A percentile compares a stretch with the other conserved stretches of the same genome.
Evolutionary conservation across 2,113 vertebrate genomes (phyloP).

Genomic region (Mugil cephalus): DNA sequence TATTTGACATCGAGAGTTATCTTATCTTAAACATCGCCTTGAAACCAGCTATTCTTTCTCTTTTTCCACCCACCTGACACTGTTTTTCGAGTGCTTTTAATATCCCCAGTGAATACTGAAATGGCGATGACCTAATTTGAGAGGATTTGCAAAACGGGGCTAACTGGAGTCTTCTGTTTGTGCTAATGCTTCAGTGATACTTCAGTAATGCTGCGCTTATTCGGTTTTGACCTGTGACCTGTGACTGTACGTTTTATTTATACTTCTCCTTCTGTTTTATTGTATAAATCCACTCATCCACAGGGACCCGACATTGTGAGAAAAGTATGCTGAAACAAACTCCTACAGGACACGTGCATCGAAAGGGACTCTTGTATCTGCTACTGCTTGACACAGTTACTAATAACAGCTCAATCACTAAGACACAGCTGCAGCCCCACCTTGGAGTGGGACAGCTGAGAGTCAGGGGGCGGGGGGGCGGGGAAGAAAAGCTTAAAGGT

Average conservation of each 20-base stretch:
- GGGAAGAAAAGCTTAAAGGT: too few species aligned
- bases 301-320: neutral
- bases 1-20: constrained; percentile 13
- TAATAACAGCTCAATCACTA: neutral
- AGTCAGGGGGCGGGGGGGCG: too few species aligned
- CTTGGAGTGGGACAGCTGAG: constrained; percentile 11
- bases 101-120: constrained; percentile 48
- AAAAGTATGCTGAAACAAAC: neutral
- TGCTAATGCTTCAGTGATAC: constrained; percentile 24
- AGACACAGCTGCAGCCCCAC: constrained; percentile 25
- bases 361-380: too few species aligned
- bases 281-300: neutral
- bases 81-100: constrained; percentile 48
- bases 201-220: constrained; percentile 26
- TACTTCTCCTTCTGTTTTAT: constrained; percentile 4
- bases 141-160: constrained; percentile 58
- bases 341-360: neutral
- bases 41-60: constrained; percentile 20
- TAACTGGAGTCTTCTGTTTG: constrained; percentile 29
- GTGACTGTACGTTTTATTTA: constrained; percentile 10
- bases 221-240: constrained; percentile 30
- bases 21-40: constrained; percentile 37
- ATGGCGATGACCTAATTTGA: constrained; percentile 63
- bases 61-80: constrained; percentile 40
- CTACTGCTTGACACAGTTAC: neutral